Base-by-base conservation (phyloP, 2,797 vertebrate species). In the Chelmon rostratus region DNA sequence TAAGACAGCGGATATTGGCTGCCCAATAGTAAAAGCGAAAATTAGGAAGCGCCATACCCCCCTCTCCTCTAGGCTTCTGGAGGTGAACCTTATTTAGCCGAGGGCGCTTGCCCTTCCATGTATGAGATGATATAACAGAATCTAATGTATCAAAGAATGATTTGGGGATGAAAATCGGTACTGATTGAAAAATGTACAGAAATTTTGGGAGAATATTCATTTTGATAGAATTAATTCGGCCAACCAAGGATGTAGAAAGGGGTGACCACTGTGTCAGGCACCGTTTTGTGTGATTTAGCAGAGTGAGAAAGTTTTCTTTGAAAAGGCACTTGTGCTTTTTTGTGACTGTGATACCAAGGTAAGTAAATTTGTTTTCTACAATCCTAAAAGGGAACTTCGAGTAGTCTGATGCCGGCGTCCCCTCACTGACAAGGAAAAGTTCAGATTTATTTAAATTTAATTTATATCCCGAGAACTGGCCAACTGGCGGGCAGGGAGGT, bases 181-280 rank as follows among this genome's bases (percentile, higher is more conserved):
- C 44, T 0, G 64, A 77, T 46, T 63, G 57, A n/a, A 66, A 66
- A 6, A 53, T 13, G 13, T 69, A 46, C n/a, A 54, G 3, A 35
- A 68, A 61, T 68, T 59, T 68, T 40, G 73, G 35, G 16, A 68
- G 46, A 6, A 76, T 61, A 6, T 68, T 68, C 37, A 68, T 68
- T 54, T 77, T 69, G 6, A 69, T 8, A 0, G 56, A 44, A 6
- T 62, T 76, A 25, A 64, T 63, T 21, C 16, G 5, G 18, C 47
- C 47, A 0, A 54, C 35, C 19, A 28, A 2, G 4, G 40, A 54
- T 21, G 50, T 63, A 2, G n/a, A 49, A 0, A 56, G 9, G 0
- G 74, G 28, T 23, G 57, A 70, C 75, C 57, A 59, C 8, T 72
- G 52, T 0, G 5, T 25, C 1, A 66, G 3, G 10, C 6, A 6